phyloP scores from a whole-genome alignment of 2,113 vertebrate species.

The Bos indicus region DNA sequence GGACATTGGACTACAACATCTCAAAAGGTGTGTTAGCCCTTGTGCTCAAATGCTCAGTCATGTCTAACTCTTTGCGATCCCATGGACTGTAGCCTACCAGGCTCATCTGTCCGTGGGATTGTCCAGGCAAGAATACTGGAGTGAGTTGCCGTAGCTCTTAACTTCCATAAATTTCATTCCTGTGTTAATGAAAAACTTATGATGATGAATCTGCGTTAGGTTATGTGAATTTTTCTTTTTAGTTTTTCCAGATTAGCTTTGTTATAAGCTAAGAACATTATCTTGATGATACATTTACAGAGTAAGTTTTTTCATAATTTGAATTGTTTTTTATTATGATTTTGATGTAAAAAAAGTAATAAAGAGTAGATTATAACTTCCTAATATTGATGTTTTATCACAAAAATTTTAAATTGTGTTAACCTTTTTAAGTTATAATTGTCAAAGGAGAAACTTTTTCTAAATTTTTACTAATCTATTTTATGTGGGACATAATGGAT shows the following conservation, averaged over 20 bases:
- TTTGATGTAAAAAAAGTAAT: not conserved
- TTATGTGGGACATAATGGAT: not conserved
- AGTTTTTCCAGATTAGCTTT: not conserved
- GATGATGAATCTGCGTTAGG: not conserved
- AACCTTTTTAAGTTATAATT: not conserved
- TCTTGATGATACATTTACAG: not conserved
- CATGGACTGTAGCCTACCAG: not conserved
- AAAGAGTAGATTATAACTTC: not conserved
- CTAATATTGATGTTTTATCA: not conserved
- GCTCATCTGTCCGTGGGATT: not conserved
- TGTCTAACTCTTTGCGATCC: not conserved
- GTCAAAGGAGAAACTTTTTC: not conserved
- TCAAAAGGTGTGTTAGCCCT: not conserved
- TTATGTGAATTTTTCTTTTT: not conserved
- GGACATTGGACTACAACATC: not conserved
- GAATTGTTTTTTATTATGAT: not conserved
- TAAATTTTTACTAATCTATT: not conserved
- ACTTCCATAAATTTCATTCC: not conserved
- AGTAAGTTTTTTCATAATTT: not conserved
- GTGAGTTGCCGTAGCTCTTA: not conserved
- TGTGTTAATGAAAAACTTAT: not conserved
- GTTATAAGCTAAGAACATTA: not conserved
- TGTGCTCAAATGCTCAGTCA: not conserved
- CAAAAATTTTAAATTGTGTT: not conserved
- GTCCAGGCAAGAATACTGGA: not conserved